A percentile compares a stretch with the other conserved stretches of the same genome.
phyloP scores from a whole-genome alignment of 2,797 vertebrate species.

The Poecilia picta region DNA sequence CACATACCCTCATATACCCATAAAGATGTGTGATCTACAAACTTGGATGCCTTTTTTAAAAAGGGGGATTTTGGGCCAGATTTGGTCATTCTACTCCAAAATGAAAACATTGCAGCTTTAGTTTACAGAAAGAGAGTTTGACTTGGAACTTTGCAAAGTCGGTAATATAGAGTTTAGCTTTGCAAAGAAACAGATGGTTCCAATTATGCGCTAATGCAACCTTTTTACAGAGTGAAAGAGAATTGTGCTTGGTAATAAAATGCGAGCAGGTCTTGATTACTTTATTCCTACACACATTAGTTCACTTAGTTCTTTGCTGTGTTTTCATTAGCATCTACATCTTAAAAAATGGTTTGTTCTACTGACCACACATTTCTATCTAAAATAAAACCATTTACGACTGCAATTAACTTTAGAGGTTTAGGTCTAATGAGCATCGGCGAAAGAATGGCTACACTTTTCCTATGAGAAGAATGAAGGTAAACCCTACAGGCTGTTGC shows the following conservation, averaged over 20 bases:
- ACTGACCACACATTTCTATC: slow-evolving; percentile 25
- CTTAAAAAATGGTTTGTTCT: slow-evolving; percentile 13
- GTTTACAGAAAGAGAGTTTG: slow-evolving; percentile 41
- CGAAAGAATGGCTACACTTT: slow-evolving; percentile 38
- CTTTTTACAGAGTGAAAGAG: slow-evolving; percentile 64
- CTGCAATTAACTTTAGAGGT: slow-evolving; percentile 35
- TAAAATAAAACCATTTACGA: slow-evolving; percentile 31
- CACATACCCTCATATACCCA: slow-evolving; percentile 22
- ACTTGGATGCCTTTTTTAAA: slow-evolving; percentile 16
- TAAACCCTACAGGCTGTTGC: slow-evolving; percentile 44
- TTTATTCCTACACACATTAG: slow-evolving; percentile 54
- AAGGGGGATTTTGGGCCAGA: slow-evolving; percentile 7
- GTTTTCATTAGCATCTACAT: slow-evolving; percentile 25
- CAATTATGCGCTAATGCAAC: slow-evolving; percentile 56
- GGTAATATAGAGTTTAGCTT: slow-evolving; percentile 45
- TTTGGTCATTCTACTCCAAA: slow-evolving; percentile 24
- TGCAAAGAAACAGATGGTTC: slow-evolving; percentile 69
- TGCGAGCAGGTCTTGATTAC: slow-evolving; percentile 53
- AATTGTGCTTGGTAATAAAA: slow-evolving; percentile 69
- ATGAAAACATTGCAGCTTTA: slow-evolving; percentile 29
- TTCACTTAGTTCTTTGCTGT: slow-evolving; percentile 33
- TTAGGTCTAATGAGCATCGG: slow-evolving; percentile 29
- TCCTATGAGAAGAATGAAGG: slow-evolving; percentile 32
- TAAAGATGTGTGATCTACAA: neutral
- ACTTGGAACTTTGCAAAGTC: slow-evolving; percentile 39